Base-by-base conservation (phyloP, 2,113 vertebrate species). In the Erythrolamprus reginae region DNA sequence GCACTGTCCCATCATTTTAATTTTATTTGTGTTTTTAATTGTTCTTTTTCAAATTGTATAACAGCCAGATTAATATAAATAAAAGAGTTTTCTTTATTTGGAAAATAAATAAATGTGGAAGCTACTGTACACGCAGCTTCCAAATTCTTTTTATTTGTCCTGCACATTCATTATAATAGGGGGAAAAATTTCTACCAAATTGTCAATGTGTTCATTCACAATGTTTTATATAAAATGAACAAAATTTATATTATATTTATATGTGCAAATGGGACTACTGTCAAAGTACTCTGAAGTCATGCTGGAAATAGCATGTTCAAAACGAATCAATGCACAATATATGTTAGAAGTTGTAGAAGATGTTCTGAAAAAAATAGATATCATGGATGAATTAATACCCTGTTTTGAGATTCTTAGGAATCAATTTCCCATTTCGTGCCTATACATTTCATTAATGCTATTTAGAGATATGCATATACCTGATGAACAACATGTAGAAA, bases 401-500 rank as follows among this genome's bases (percentile, higher is more conserved):
- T 8, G 70, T 21, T 89, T 87, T 84, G 45, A 65, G 52, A 65
- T 84, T 24, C 47, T 83, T 87, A 50, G 85, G 83, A 70, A 87
- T 61, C 84, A 52, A 61, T 53, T 91, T 88, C n/a, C 84, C 84
- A 61, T 24, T 89, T 89, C 38, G n/a, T 83, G 85, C 9, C 21
- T 51, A 38, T 26, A 88, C 47, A 15, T 84, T 70, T 92, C 77
- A 53, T 5, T n/a, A 91, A 19, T 89, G 55, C 52, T 65, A 7
- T 47, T 61, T 17, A 84, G 45, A 38, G 82, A n/a, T n/a, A n/a
- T n/a, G n/a, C n/a, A 87, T 85, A 82, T 13, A 91, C 10, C 42
- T 95, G 87, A 90, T 58, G 3, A 91, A 82, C 13, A 61, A 19
- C 53, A 33, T 53, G 47, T 82, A 90, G 7, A 86, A 48, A 82